Percentiles rank a stretch among this genome's conserved stretches.
Evolutionary conservation across 2,113 vertebrate species (phyloP).

Genomic region (Menura novaehollandiae): DNA sequence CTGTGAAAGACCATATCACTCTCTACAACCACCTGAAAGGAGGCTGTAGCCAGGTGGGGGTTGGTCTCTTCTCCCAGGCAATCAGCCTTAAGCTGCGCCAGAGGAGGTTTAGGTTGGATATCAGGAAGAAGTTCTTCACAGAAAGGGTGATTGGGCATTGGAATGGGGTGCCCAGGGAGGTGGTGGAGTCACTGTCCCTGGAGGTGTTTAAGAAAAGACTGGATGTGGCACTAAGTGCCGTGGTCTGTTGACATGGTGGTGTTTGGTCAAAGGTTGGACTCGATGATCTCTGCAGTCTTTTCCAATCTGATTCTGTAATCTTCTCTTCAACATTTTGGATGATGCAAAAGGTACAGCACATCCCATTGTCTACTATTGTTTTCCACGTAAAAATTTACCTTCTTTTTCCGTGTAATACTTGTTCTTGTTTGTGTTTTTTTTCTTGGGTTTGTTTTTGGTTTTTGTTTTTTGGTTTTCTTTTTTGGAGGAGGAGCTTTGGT

Average conservation of each 20-base stretch:
- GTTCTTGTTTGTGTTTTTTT: background rate
- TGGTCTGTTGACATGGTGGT: background rate
- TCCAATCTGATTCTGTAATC: background rate
- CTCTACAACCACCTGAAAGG: background rate
- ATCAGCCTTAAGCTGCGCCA: background rate
- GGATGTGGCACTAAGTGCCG: background rate
- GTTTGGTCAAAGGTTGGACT: background rate
- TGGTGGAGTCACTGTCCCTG: background rate
- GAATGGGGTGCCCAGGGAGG: background rate
- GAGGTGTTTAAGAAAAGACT: background rate
- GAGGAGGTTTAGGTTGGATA: background rate
- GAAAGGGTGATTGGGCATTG: background rate
- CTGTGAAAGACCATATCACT: background rate
- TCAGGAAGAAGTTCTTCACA: background rate
- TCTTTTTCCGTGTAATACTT: background rate
- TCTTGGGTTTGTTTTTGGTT: background rate
- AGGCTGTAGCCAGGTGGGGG: background rate
- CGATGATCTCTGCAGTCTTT: background rate
- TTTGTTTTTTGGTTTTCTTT: background rate
- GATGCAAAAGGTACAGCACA: background rate
- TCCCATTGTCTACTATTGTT: background rate
- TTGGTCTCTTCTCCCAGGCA: background rate
- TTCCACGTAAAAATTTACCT: background rate
- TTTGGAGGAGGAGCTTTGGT: background rate
- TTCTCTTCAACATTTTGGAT: background rate